Base-by-base conservation (phyloP, 1,140 invertebrate species). In the Linepithema humile region DNA sequence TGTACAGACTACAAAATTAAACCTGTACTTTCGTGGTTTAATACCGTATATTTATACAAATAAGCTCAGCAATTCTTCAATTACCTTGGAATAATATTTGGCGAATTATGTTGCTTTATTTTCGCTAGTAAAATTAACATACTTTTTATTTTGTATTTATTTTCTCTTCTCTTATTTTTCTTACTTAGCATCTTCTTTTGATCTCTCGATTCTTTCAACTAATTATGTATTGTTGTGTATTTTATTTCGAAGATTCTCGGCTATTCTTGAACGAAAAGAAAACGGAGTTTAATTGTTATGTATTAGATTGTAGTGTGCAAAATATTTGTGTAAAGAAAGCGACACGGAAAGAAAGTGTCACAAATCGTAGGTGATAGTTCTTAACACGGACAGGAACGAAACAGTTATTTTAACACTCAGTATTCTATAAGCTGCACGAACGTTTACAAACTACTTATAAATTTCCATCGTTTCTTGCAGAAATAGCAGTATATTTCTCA, bases 361-460 rank as follows among this genome's bases (percentile, higher is more conserved):
- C 3, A 23, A n/a, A 65, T 35, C 10, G 26, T 32, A 57, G 38
- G 57, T 55, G 38, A 59, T 40, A 72, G 26, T 48, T 9, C 26
- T 32, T 43, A 53, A 26, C 29, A 65, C n/a, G 20, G 15, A 43
- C 26, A 35, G 15, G 40, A 77, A 40, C 43, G 26, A 3, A 7
- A 65, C 40, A 32, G 48, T 69, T 70, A 57, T 70, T 70, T 69
- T 32, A 78, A 69, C 64, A 55, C 62, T 78, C 10, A 4, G 23
- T 55, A 60, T 60, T 35, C 26, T 53, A 40, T 10, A 20, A 60
- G n/a, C 26, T 7, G 53, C 48, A 6, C 53, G 35, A 29, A 0
- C 70, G 35, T 15, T 40, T 12, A n/a, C 9, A 6, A 38, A 35
- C 20, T 12, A 38, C 4, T 77, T 60, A 26, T n/a, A n/a, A 74